These are phyloP conservation scores for Orthosia gothica DNA, from an alignment of 2,888 invertebrate species.

Conservation along the genomic window DNA sequence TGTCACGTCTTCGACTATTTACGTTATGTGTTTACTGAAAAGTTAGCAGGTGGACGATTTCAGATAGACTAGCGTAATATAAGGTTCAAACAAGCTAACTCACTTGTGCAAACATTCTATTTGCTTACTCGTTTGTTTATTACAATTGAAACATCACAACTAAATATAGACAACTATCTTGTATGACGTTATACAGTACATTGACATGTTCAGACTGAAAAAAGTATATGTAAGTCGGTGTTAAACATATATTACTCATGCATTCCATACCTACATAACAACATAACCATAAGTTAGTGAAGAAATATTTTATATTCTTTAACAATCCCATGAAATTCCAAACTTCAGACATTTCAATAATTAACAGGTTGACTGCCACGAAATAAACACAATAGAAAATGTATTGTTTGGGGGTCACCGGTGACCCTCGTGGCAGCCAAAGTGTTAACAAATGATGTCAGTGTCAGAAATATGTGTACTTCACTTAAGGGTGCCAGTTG, in stretches of 20 bases:
- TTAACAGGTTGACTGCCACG: too few species aligned
- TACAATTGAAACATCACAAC: slow-evolving; percentile 31
- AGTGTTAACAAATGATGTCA: slow-evolving; percentile 86
- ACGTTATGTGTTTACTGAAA: slow-evolving; percentile 24
- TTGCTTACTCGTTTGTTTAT: slow-evolving; percentile 24
- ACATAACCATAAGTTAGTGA: slow-evolving; percentile 21
- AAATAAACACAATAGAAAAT: too few species aligned
- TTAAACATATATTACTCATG: slow-evolving; percentile 54
- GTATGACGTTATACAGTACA: slow-evolving; percentile 41
- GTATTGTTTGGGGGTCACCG: too few species aligned
- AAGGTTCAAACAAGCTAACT: slow-evolving; percentile 28
- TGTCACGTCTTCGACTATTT: slow-evolving; percentile 46
- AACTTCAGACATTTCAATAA: slow-evolving; percentile 38
- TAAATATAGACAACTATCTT: slow-evolving; percentile 12
- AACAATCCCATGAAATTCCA: slow-evolving; percentile 57
- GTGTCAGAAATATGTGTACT: slow-evolving; percentile 70
- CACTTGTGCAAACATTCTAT: slow-evolving; percentile 3
- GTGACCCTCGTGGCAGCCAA: too few species aligned
- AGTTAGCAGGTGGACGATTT: slow-evolving; percentile 39
- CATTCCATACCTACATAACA: slow-evolving; percentile 16
- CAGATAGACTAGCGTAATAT: slow-evolving; percentile 12
- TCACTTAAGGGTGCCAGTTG: slow-evolving; percentile 76
- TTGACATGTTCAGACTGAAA: slow-evolving; percentile 39
- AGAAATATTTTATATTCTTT: slow-evolving; percentile 40
- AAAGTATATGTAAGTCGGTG: slow-evolving; percentile 30